A percentile compares a stretch with the other conserved stretches of the same genome.
Evolutionary conservation across 2,888 invertebrate species (phyloP).

Genomic region (Drosophila lacicola): DNA sequence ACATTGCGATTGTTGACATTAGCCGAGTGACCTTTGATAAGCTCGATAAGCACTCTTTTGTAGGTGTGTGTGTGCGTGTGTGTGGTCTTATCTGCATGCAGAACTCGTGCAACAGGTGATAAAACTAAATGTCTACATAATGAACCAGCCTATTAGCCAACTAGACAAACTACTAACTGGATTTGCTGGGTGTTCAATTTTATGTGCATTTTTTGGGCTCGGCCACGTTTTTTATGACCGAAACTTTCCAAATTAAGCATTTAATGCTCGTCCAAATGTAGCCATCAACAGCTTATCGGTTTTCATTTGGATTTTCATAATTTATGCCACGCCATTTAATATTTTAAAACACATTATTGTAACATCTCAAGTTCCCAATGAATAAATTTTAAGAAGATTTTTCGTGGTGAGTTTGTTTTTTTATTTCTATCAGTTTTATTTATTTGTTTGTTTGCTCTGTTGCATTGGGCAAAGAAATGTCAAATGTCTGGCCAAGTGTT

Average conservation of each 20-base stretch:
- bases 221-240: slow-evolving; percentile 29
- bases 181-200: slow-evolving; percentile 21
- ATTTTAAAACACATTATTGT: slow-evolving; percentile 45
- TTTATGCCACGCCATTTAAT: slow-evolving; percentile 49
- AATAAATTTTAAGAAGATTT: slow-evolving; percentile 14
- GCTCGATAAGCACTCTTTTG: slow-evolving; percentile 31
- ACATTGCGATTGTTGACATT: slow-evolving; percentile 47
- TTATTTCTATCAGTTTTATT: slow-evolving; percentile 58
- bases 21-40: slow-evolving; percentile 59
- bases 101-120: slow-evolving; percentile 44
- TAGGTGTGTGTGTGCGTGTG: slow-evolving; percentile 30
- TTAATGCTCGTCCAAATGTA: slow-evolving; percentile 55
- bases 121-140: slow-evolving; percentile 41
- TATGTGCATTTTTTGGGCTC: slow-evolving; percentile 7
- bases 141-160: slow-evolving; percentile 30
- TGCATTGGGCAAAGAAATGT: slow-evolving; percentile 51
- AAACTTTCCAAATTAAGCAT: slow-evolving; percentile 51
- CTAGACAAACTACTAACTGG: slow-evolving; percentile 37
- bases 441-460: slow-evolving; percentile 52
- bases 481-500: slow-evolving; percentile 65
- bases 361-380: slow-evolving; percentile 35
- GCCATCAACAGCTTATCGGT: slow-evolving; percentile 65
- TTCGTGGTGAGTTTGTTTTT: slow-evolving; percentile 4
- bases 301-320: slow-evolving; percentile 45
- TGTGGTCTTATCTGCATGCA: slow-evolving; percentile 52